Conservation (phyloP, 2,797 vertebrate genomes). For the Periparus ater region DNA sequence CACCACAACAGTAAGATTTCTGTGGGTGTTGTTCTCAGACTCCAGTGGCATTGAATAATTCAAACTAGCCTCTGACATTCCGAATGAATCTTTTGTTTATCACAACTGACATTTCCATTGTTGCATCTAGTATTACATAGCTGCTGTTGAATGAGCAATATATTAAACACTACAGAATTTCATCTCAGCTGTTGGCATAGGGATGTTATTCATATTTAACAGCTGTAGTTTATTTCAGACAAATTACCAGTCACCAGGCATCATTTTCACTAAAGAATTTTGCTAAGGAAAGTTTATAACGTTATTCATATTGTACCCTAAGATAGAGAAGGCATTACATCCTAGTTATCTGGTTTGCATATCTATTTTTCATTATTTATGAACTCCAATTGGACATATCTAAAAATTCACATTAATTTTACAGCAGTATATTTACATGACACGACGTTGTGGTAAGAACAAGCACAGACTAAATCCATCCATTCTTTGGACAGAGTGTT, state of each 20-base stretch:
- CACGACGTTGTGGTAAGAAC: neutral
- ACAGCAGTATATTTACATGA: neutral
- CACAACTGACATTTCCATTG: conserved; percentile 63
- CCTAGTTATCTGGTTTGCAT: neutral
- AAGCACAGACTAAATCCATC: neutral
- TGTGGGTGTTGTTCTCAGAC: conserved; percentile 43
- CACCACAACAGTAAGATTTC: conserved; percentile 60
- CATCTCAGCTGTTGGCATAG: conserved; percentile 46
- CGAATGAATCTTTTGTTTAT: conserved; percentile 63
- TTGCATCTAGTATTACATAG: conserved; percentile 50
- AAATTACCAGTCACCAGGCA: conserved; percentile 49
- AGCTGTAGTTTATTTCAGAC: conserved; percentile 63
- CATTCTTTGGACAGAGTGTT: neutral
- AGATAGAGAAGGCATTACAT: neutral
- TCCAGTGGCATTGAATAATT: conserved; percentile 53
- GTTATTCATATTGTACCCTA: conserved; percentile 15
- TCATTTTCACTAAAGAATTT: conserved; percentile 52
- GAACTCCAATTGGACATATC: neutral
- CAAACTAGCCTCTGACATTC: conserved; percentile 54
- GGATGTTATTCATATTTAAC: conserved; percentile 63
- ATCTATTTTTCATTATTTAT: neutral
- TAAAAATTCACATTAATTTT: conserved; percentile 9
- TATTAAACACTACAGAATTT: conserved; percentile 60
- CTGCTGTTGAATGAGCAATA: conserved; percentile 53
- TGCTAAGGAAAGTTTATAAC: conserved; percentile 26